Evolutionary conservation across 2,113 vertebrate genomes (phyloP).

Genomic region (Oryzias javanicus): DNA sequence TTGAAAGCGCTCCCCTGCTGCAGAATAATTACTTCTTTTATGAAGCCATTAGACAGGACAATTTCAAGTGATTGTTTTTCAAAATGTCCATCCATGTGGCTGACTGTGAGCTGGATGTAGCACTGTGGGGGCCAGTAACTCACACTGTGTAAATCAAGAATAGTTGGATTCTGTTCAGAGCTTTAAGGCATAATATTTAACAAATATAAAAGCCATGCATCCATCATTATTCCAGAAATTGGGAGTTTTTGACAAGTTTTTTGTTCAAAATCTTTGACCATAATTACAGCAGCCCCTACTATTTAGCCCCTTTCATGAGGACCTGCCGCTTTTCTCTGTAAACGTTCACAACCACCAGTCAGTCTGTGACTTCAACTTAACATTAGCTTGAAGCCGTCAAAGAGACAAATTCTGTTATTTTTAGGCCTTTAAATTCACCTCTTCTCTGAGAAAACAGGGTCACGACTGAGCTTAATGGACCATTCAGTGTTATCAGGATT

Average conservation of each 20-base stretch:
- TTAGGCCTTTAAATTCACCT: conserved; percentile 67
- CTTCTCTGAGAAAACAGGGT: conserved; percentile 62
- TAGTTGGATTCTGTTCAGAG: conserved; percentile 20
- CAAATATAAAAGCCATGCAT: conserved; percentile 1
- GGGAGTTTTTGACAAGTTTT: no score
- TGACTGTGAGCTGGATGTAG: conserved; percentile 24
- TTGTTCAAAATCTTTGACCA: conserved; percentile 5
- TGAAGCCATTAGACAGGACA: conserved; percentile 57
- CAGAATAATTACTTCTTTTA: conserved; percentile 71
- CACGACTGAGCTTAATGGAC: conserved; percentile 66
- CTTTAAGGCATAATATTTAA: conserved; percentile 23
- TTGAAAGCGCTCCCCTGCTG: conserved; percentile 53
- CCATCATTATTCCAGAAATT: no score
- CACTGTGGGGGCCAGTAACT: conserved; percentile 10
- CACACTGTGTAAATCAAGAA: conserved; percentile 14
- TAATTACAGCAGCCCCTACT: conserved; percentile 25
- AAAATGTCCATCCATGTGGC: conserved; percentile 49
- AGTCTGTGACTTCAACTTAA: conserved; percentile 49
- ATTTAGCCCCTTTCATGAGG: conserved; percentile 23
- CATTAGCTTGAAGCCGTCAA: conserved; percentile 37
- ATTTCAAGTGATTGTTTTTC: conserved; percentile 61
- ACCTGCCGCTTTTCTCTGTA: conserved; percentile 2
- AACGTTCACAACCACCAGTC: conserved; percentile 32
- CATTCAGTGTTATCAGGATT: conserved; percentile 69
- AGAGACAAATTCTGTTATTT: conserved; percentile 68